Base-by-base conservation (phyloP, 1,140 invertebrate genomes). In the Sitophilus oryzae region DNA sequence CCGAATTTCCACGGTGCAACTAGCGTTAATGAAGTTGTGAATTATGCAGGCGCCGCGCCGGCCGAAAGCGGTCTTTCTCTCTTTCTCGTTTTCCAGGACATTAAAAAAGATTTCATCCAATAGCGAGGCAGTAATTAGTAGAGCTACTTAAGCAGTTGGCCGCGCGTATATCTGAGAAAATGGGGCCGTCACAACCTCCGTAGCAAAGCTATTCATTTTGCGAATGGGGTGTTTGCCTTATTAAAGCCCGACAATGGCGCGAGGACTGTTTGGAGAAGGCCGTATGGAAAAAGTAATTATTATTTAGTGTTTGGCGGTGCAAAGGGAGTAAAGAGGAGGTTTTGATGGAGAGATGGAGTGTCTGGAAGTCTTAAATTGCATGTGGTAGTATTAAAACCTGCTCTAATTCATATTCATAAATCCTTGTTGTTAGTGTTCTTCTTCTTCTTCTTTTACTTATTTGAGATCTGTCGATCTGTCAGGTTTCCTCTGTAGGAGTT, bases 101-200 rank as follows among this genome's bases (percentile, higher is more conserved):
- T 54, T 54, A 54, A 54, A 59, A 58, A 61, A 56, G 46, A 44
- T 56, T 56, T 63, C 59, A 61, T 61, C 59, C 54, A 60, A 63
- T 61, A 61, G 47, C 49, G 42, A 30, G 37, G 43, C 16, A 48
- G 58, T 63, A 63, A 63, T 63, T 62, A 60, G 48, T 51, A 41
- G 34, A 41, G 42, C 48, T 59, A 55, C 48, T 59, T 59, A 59
- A 38, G 37, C 46, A 52, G 48, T 52, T 59, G 52, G 45, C 52
- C 45, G 25, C 36, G 52, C 40, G 40, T 54, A 54, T 46, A 46
- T 54, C 43, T 46, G 52, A 54, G 44, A 54, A 54, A 46, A 47
- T 46, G 52, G 52, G n/a, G n/a, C n/a, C n/a, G n/a, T n/a, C n/a
- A n/a, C n/a, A n/a, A n/a, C n/a, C n/a, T n/a, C 52, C 45, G 42